Evolutionary conservation across 2,888 invertebrate genomes (phyloP), one percentile per base, ranked within the genome.

Genomic region (Diaprepes abbreviatus): DNA sequence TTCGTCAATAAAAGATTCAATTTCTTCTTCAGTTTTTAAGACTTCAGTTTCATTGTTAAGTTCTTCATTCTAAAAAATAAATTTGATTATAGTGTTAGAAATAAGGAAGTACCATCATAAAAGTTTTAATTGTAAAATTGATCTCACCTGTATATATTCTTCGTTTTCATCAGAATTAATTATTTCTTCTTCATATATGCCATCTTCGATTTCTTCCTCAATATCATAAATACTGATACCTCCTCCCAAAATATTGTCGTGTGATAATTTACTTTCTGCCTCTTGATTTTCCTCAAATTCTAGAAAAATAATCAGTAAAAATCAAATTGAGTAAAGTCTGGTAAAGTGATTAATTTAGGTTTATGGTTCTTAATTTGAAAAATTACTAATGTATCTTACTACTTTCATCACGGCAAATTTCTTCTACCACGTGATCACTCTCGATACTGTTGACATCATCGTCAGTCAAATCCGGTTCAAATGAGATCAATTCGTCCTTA

Each of bases 401-500:
- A 54, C 4, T 21, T 3, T 67, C 50, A 5, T 31, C 3, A 14
- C 14, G 33, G 0, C 2, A 54, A 35, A 43, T 54, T 28, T 75
- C 74, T 33, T 78, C 75, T 17, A 73, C 76, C 9, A 72, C 63
- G 5, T 74, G 78, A 66, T 84, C 83, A 71, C 84, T 84, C 74
- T 83, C 83, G 16, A 84, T 81, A 66, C 84, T 84, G 66, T 81
- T 80, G 0, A 83, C 81, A 71, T 84, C 84, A 68, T 84, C 83
- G 68, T 84, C 82, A 2, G 83, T 83, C 36, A 82, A 74, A 68
- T 83, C 82, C 0, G 87, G 86, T 74, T 87, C 88, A 71, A 85
- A 87, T 48, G 86, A 85, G 55, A 86, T 85, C 62, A 87, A 77
- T 74, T 85, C 84, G 21, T 84, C 80, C 36, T 84, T 84, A 76